Evolutionary conservation across 2,797 vertebrate species (phyloP), one percentile per base, ranked within the genome.

Genomic region (Spondyliosoma cantharus): DNA sequence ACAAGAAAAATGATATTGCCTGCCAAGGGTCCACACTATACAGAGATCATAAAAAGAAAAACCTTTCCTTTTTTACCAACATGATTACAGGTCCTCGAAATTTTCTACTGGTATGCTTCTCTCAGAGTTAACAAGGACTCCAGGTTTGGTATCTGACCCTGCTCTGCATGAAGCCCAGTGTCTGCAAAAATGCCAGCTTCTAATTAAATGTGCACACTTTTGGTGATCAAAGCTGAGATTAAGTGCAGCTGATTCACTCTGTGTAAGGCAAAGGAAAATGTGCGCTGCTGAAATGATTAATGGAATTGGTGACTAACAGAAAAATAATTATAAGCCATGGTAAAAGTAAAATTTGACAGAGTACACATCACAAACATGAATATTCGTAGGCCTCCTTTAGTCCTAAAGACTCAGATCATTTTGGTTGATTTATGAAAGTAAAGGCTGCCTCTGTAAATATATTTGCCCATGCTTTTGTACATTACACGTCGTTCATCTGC

Each of bases 21-120:
- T 72, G 82, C 82, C 86, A 89, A 79, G 61, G 76, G 82, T 89
- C 78, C 72, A 78, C 86, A 32, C 74, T 68, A 75, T 74, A 76
- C 70, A 85, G 43, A 58, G 60, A 74, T 61, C 37, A 73, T 20
- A 72, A 78, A 83, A 70, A 82, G 32, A 29, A 49, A 42, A 25
- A 15, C 9, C 52, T 50, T 67, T 27, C 4, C 75, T 64, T 58
- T 60, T 75, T 49, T 66, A 77, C 50, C 32, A 76, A 70, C 32
- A 63, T 65, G 64, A 53, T 46, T 74, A 22, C 61, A 76, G 58
- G 52, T 78, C 74, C 46, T n/a, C 71, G 54, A 58, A 45, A 60
- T 74, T 84, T 73, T 80, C 48, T 45, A 22, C 19, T 73, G 46
- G 66, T 80, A 58, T 54, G 66, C 79, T 68, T 82, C 74, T 74